These are phyloP conservation scores for Gila orcuttii DNA, from an alignment of 2,113 vertebrate genomes.

Conservation along the genomic window DNA sequence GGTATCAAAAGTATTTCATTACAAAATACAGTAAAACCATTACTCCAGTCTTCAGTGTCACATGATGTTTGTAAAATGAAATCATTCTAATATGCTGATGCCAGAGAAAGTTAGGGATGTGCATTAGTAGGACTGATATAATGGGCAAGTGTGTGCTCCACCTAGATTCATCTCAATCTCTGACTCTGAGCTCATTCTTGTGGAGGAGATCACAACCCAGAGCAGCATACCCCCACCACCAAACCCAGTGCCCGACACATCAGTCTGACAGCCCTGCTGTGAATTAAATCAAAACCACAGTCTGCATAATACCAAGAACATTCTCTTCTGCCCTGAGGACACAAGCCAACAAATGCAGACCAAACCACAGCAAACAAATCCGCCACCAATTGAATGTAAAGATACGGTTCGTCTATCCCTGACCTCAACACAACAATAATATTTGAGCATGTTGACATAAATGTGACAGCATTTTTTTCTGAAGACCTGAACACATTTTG, in stretches of 20 bases:
- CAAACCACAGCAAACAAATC: slow-evolving; percentile 21
- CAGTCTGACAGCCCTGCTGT: slow-evolving; percentile 23
- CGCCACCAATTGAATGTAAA: background rate
- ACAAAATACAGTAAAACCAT: no score
- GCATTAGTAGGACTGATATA: background rate
- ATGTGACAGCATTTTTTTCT: background rate
- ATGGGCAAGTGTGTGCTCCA: background rate
- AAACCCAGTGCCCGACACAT: background rate
- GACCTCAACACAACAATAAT: slow-evolving; percentile 1
- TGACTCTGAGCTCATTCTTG: background rate
- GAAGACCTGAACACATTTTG: background rate
- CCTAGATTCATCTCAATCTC: background rate
- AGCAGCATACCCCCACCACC: background rate
- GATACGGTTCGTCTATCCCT: background rate
- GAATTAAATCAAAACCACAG: background rate
- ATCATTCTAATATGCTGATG: background rate
- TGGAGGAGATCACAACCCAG: background rate
- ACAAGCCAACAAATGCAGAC: slow-evolving; percentile 21
- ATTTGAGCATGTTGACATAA: background rate
- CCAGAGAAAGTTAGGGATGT: background rate
- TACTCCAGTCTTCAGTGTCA: no score
- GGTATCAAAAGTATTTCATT: no score
- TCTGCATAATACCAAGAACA: slow-evolving; percentile 24
- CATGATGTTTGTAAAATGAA: background rate
- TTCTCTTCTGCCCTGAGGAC: slow-evolving; percentile 8